phyloP scores from a whole-genome alignment of 2,888 invertebrate species.

The Sarcophaga carnaria region DNA sequence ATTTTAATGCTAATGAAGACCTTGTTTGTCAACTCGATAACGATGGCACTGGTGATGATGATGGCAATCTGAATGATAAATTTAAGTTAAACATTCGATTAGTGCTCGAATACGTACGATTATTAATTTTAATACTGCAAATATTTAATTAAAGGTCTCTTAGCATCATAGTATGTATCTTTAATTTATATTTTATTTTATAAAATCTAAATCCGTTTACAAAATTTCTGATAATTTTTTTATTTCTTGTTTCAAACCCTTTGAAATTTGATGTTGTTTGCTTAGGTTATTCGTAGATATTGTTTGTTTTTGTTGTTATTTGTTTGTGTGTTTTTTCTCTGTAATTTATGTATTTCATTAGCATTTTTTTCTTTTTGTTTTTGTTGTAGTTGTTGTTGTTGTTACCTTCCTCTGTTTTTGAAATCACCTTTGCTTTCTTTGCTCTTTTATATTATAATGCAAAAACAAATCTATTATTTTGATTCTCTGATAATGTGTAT shows the following conservation, averaged over 20 bases:
- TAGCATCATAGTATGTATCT: too few species aligned
- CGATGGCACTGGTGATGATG: conserved; percentile 23
- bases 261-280: conserved; percentile 19
- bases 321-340: not conserved
- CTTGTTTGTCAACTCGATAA: conserved; percentile 63
- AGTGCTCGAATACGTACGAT: too few species aligned
- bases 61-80: not conserved
- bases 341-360: conserved; percentile 55
- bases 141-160: not conserved
- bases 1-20: conserved; percentile 64
- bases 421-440: conserved; percentile 26
- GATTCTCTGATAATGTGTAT: conserved; percentile 6
- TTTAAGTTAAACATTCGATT: not conserved
- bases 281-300: conserved; percentile 31
- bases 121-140: not conserved
- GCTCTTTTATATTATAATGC: conserved; percentile 26
- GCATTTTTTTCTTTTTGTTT: not conserved
- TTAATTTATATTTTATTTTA: not conserved
- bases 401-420: not conserved
- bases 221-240: too few species aligned
- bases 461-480: conserved; percentile 24
- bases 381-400: not conserved
- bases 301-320: conserved; percentile 52
- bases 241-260: too few species aligned
- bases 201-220: not conserved